Conservation (phyloP, 1,140 invertebrate species). For the Arctopsyche grandis region DNA sequence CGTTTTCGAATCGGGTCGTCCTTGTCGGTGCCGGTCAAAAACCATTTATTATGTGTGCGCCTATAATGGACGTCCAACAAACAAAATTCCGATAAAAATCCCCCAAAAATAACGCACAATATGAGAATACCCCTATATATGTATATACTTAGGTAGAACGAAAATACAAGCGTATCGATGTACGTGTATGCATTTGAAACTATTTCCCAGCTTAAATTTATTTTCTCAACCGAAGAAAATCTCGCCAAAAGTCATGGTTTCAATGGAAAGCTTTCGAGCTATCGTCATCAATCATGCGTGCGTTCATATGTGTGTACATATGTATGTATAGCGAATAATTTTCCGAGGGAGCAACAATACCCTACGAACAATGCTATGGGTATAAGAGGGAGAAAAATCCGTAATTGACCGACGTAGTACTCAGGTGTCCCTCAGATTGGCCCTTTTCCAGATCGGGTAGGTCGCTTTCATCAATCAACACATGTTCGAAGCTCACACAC, state of each 20-base stretch:
- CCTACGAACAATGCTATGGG: background rate
- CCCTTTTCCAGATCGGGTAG: background rate
- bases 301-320: too few species aligned
- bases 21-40: background rate
- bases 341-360: background rate
- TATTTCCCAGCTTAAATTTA: too few species aligned
- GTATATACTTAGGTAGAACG: too few species aligned
- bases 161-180: too few species aligned
- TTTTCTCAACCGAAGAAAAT: background rate
- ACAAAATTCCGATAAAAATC: too few species aligned
- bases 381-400: background rate
- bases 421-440: background rate
- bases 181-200: too few species aligned
- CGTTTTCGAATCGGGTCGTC: slow-evolving; percentile 7
- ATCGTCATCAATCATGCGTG: background rate
- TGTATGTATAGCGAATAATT: background rate
- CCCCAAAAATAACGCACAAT: too few species aligned
- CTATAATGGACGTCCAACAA: too few species aligned
- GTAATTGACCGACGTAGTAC: background rate
- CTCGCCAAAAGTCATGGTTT: background rate
- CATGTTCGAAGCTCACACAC: background rate
- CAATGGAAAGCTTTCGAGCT: background rate
- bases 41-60: slow-evolving; percentile 1
- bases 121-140: too few species aligned
- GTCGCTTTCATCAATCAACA: slow-evolving; percentile 41